Conservation (phyloP, 2,888 invertebrate genomes). For the Biston betularia region DNA sequence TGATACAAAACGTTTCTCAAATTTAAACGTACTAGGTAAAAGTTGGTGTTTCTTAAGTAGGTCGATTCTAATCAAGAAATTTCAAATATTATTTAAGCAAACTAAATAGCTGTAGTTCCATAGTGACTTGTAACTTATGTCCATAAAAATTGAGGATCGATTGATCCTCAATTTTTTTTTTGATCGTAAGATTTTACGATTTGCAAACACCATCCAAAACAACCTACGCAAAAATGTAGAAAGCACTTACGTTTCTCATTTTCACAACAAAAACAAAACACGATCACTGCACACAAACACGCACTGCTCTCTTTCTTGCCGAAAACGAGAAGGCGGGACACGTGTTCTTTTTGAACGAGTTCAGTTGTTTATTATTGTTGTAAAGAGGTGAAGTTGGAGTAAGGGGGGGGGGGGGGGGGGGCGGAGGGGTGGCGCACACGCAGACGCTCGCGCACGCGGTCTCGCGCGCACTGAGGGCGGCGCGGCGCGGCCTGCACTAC, state of each 20-base stretch:
- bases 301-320: background rate
- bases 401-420: background rate
- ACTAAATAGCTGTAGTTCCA: background rate
- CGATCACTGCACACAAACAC: constrained; percentile 1
- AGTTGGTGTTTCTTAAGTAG: too few species aligned
- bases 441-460: constrained; percentile 10
- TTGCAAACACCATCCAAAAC: background rate
- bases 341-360: background rate
- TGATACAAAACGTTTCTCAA: too few species aligned
- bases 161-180: background rate
- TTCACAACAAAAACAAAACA: background rate
- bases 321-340: background rate
- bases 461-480: constrained; percentile 23
- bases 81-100: too few species aligned
- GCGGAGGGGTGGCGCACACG: constrained; percentile 9
- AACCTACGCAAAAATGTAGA: background rate
- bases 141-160: background rate
- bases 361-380: background rate
- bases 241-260: constrained; percentile 5
- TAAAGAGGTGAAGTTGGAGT: background rate
- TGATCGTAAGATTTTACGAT: too few species aligned
- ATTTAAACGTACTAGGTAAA: too few species aligned
- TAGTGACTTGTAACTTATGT: too few species aligned
- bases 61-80: too few species aligned
- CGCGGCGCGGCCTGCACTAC: background rate